phyloP scores from a whole-genome alignment of 2,797 vertebrate genomes.

The Myotis myotis region DNA sequence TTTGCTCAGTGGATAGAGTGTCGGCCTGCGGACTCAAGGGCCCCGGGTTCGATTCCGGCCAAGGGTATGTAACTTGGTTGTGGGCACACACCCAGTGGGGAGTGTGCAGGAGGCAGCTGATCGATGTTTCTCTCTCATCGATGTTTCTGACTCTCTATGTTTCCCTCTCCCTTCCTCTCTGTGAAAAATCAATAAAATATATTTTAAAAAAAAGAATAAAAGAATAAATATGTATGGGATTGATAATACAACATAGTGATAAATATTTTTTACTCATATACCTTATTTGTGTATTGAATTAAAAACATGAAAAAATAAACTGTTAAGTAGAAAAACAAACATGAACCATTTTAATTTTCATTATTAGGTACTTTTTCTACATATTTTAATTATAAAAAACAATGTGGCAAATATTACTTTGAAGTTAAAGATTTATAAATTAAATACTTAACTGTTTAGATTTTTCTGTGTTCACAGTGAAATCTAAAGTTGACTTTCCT shows the following conservation, averaged over 20 bases:
- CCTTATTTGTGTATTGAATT: background rate
- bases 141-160: too few relatives aligned
- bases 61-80: too few relatives aligned
- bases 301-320: background rate
- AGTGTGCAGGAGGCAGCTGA: too few relatives aligned
- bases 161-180: too few relatives aligned
- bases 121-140: too few relatives aligned
- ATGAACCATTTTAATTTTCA: background rate
- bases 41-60: too few relatives aligned
- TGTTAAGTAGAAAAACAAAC: background rate
- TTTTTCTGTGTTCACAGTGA: background rate
- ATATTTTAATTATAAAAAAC: background rate
- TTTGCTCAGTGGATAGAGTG: too few relatives aligned
- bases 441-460: background rate
- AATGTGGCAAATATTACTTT: background rate
- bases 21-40: too few relatives aligned
- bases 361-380: background rate
- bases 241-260: background rate
- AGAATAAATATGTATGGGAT: background rate
- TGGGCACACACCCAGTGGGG: too few relatives aligned
- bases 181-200: too few relatives aligned
- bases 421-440: background rate
- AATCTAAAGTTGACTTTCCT: background rate
- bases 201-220: too few relatives aligned
- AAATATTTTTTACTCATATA: background rate